Evolutionary conservation across 2,113 vertebrate genomes (phyloP).

Genomic region (Eclectus roratus): DNA sequence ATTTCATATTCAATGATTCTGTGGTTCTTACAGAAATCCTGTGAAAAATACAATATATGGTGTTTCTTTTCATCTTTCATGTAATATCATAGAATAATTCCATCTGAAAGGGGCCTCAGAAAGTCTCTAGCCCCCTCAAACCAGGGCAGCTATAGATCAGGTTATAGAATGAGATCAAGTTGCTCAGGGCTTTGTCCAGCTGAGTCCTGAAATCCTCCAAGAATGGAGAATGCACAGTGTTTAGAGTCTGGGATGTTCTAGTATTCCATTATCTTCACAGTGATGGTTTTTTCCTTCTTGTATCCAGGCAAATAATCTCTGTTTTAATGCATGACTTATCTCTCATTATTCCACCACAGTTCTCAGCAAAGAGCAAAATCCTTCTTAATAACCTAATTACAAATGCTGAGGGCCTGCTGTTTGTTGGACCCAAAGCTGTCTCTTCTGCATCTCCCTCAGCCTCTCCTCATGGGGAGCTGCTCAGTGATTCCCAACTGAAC

Average conservation of each 20-base stretch:
- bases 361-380: not conserved
- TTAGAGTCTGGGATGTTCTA: not conserved
- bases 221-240: fast-evolving
- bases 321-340: not conserved
- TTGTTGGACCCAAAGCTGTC: fast-evolving
- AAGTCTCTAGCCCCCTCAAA: not conserved
- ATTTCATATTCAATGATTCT: not conserved
- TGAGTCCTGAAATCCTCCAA: not conserved
- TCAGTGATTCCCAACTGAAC: not conserved
- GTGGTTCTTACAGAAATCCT: not conserved
- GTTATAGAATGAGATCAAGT: not conserved
- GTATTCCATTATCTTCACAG: not conserved
- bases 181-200: not conserved
- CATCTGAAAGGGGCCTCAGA: not conserved
- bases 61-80: not conserved
- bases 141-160: not conserved
- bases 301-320: not conserved
- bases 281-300: not conserved
- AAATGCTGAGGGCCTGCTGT: not conserved
- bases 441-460: not conserved
- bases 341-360: not conserved
- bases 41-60: not conserved
- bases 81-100: not conserved
- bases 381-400: not conserved
- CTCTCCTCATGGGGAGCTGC: not conserved